Evolutionary conservation across 1,140 invertebrate species (phyloP), one percentile per base, ranked within the genome.

Genomic region (Vollenhovia emeryi): DNA sequence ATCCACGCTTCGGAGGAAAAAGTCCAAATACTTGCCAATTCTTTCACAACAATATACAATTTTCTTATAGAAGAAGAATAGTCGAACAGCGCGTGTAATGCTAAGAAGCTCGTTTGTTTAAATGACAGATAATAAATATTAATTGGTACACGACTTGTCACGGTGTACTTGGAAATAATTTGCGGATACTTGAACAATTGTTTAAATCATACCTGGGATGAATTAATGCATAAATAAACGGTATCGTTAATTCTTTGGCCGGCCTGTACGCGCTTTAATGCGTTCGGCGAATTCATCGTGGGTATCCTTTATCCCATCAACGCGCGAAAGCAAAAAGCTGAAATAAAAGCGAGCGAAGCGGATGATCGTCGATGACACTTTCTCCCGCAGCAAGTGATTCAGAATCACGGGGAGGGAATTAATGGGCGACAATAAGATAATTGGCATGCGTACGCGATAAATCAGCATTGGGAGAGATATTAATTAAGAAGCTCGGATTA

Each of bases 301-400:
- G 27, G 40, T 33, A 62, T 84, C 33, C 59, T 69, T 86, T 66
- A 83, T 86, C 74, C 43, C 50, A 87, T 87, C 85, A 82, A 79
- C 69, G 9, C 21, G 45, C 24, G 68, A 60, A 48, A 85, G 43
- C 60, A 60, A 74, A 36, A 62, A 52, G 68, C 27, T 11, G 64
- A 73, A 43, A 11, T 36, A 15, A 13, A n/a, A 50, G n/a, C 48
- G 18, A 18, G 24, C 18, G 24, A 68, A 33, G 21, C 33, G 5
- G 48, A 68, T 68, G 30, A 79, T 55, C 60, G 60, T 15, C 60
- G 60, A 52, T 64, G 30, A 68, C 43, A 79, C 33, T 52, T 79
- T 68, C 33, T 52, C 45, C 36, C 45, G 62, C 21, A 27, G 9
- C 57, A 76, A 76, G 24, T 62, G 74, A 76, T 60, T 43, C 40